phyloP scores from a whole-genome alignment of 2,888 invertebrate species.

The Cordilura impudica region DNA sequence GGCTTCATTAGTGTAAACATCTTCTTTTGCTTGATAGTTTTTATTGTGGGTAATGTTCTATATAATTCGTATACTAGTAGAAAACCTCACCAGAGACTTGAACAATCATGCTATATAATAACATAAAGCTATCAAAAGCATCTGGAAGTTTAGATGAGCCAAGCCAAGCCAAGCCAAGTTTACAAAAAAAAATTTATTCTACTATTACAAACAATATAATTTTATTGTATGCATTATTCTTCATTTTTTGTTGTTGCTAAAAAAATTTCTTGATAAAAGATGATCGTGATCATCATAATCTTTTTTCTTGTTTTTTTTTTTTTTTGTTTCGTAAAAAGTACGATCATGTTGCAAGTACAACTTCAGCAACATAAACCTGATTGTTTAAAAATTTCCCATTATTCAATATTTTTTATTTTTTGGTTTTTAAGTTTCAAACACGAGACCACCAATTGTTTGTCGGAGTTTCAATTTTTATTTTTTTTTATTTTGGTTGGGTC shows the following conservation, averaged over 20 bases:
- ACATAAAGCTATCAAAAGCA: conserved; percentile 29
- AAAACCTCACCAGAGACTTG: neutral
- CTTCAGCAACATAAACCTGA: conserved; percentile 4
- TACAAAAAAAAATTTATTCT: neutral
- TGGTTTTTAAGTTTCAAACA: conserved; percentile 18
- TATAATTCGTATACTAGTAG: neutral
- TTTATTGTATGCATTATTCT: conserved; percentile 15
- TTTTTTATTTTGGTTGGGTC: neutral
- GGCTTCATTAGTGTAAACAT: conserved; percentile 50
- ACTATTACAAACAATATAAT: conserved; percentile 30
- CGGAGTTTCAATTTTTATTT: neutral
- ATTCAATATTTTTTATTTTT: conserved; percentile 38
- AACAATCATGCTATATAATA: conserved; percentile 9
- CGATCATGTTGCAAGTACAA: conserved; percentile 35
- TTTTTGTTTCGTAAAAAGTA: neutral
- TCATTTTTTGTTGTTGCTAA: neutral
- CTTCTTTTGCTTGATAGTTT: conserved; percentile 34
- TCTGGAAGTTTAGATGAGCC: conserved; percentile 20
- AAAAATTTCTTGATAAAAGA: conserved; percentile 24
- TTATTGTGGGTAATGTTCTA: neutral
- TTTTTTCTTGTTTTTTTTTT: neutral
- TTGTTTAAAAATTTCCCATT: conserved; percentile 25
- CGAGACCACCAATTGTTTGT: conserved; percentile 42
- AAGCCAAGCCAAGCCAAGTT: neutral
- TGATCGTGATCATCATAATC: conserved; percentile 57